A percentile compares a stretch with the other conserved stretches of the same genome.
Conservation (phyloP, 2,888 invertebrate genomes). For the Aspidiotus destructor region DNA sequence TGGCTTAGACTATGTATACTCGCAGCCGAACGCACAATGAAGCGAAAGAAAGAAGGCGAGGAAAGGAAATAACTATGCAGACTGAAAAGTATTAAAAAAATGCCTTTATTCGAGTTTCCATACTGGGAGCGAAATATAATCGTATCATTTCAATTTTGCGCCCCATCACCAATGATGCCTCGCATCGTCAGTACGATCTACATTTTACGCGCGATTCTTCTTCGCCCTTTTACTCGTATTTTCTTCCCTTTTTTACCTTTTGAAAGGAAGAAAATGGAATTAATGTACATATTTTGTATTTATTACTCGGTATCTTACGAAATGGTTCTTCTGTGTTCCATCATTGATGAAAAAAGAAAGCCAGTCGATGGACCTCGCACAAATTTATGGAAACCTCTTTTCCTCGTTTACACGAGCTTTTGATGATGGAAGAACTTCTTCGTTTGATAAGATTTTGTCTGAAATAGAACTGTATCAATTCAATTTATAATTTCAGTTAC, state of each 20-base stretch:
- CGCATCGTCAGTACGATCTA: not conserved
- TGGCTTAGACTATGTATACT: not conserved
- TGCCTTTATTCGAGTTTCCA: not conserved
- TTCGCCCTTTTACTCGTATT: not conserved
- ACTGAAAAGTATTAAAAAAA: constrained; percentile 4
- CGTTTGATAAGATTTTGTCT: not conserved
- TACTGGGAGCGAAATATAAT: not conserved
- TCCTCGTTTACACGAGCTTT: too few relatives aligned
- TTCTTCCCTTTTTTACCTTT: not conserved
- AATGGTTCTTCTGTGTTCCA: constrained; percentile 3
- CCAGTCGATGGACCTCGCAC: too few relatives aligned
- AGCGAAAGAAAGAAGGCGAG: not conserved
- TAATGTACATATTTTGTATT: not conserved
- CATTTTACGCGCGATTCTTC: not conserved
- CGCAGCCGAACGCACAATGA: not conserved
- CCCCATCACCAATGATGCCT: not conserved
- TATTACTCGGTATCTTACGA: not conserved
- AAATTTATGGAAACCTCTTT: too few relatives aligned
- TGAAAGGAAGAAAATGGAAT: not conserved
- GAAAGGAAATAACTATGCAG: not conserved
- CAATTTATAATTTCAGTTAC: constrained; percentile 10
- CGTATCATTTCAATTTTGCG: constrained; percentile 4
- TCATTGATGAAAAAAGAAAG: not conserved
- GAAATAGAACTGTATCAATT: not conserved
- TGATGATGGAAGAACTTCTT: not conserved